A percentile compares a stretch with the other conserved stretches of the same genome.
phyloP scores from a whole-genome alignment of 2,888 invertebrate species.

The Clusia tigrina region DNA sequence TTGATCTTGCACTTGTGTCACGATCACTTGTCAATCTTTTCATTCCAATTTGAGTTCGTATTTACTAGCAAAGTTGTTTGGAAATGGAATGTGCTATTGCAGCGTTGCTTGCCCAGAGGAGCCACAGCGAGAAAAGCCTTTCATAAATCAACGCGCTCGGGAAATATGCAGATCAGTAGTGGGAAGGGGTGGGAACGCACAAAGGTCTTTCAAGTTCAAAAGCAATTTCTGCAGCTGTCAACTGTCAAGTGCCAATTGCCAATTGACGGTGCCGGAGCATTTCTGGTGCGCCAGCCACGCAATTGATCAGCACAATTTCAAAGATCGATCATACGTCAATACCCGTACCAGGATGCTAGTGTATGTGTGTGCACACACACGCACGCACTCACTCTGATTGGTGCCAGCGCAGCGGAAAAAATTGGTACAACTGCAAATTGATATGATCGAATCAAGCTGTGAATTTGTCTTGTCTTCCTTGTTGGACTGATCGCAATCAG shows the following conservation, averaged over 20 bases:
- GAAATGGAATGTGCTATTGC: not conserved
- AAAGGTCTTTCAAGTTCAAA: constrained; percentile 5
- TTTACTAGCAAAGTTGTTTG: not conserved
- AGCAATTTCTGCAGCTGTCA: not conserved
- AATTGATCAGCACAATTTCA: not conserved
- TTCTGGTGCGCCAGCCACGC: not conserved
- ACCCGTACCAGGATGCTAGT: not conserved
- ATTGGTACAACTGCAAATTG: constrained; percentile 4
- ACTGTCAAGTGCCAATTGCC: not conserved
- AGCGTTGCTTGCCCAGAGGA: too few relatives aligned
- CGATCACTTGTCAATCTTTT: not conserved
- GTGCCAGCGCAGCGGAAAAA: not conserved
- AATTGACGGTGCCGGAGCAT: not conserved
- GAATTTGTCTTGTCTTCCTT: not conserved
- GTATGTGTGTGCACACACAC: not conserved
- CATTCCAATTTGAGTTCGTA: not conserved
- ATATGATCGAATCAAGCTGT: constrained; percentile 8
- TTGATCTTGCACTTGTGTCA: constrained; percentile 11
- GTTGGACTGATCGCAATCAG: not conserved
- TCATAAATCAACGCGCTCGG: constrained; percentile 1
- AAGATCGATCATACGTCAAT: not conserved
- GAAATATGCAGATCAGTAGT: not conserved
- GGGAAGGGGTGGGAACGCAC: not conserved
- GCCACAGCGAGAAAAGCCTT: not conserved
- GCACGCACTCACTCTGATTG: constrained; percentile 3